These are phyloP conservation scores for Dryas iulia DNA, from an alignment of 1,140 invertebrate genomes.

Conservation along the genomic window DNA sequence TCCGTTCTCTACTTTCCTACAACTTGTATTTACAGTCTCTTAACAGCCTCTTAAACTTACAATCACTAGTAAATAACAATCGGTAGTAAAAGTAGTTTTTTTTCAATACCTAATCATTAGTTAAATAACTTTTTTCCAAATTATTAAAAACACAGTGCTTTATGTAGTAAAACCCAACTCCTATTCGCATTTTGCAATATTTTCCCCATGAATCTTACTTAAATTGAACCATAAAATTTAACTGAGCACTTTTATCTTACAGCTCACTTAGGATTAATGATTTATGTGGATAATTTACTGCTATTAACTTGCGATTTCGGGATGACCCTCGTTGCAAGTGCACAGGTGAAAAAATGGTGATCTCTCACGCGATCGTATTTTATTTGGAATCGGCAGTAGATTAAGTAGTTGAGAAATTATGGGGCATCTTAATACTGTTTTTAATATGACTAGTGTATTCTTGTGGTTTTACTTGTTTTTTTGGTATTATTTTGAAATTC, in stretches of 20 bases:
- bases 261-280: conserved; percentile 54
- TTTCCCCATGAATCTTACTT: background rate
- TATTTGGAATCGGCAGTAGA: conserved; percentile 38
- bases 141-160: too few species aligned
- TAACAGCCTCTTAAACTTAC: too few species aligned
- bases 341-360: conserved; percentile 50
- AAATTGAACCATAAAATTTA: background rate
- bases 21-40: too few species aligned
- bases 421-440: background rate
- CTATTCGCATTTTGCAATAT: background rate
- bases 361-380: conserved; percentile 65
- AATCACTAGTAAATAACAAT: too few species aligned
- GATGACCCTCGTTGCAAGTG: conserved; percentile 53
- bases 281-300: conserved; percentile 51
- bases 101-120: background rate
- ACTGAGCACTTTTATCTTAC: conserved; percentile 18
- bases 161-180: too few species aligned
- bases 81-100: too few species aligned
- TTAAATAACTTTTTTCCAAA: too few species aligned
- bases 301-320: conserved; percentile 69
- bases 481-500: background rate
- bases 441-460: background rate
- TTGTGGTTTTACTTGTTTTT: background rate
- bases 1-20: too few species aligned
- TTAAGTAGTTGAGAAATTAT: conserved; percentile 41